Base-by-base conservation (phyloP, 1,140 invertebrate species). In the Mactra quadrangularis region DNA sequence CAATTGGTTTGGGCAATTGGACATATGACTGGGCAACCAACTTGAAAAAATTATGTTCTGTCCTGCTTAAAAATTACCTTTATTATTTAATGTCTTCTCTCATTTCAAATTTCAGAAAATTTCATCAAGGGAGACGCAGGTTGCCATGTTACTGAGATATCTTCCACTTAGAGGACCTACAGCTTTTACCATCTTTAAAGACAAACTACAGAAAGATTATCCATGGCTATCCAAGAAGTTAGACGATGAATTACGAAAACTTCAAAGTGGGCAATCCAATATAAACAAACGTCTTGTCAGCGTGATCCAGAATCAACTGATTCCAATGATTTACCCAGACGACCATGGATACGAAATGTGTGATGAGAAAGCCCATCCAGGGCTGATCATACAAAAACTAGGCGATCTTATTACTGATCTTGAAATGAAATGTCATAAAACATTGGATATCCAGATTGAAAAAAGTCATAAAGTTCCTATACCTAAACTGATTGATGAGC, bases 61-160 rank as follows among this genome's bases (percentile, higher is more conserved):
- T n/a, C n/a, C n/a, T n/a, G n/a, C n/a, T n/a, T n/a, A n/a, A n/a
- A n/a, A n/a, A n/a, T n/a, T n/a, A n/a, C n/a, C n/a, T n/a, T n/a
- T n/a, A n/a, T n/a, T n/a, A n/a, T n/a, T n/a, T n/a, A n/a, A n/a
- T n/a, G n/a, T n/a, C n/a, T n/a, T n/a, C n/a, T n/a, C n/a, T n/a
- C n/a, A n/a, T n/a, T n/a, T n/a, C n/a, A n/a, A n/a, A 6, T 75
- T 81, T 31, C 79, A 82, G 79, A 74, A 74, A 75, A 27, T 72
- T 47, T 29, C 59, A n/a, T 62, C 79, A 41, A 33, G 79, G 31
- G 79, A 82, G 50, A 82, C 79, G 3, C 68, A 82, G 27, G 79
- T 82, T 9, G 59, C 79, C 13, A 31, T 57, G 31, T 25, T 82
- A 25, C 22, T 82, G 13, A 50, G 79, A 27, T 64, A 29, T 41